Evolutionary conservation across 2,113 vertebrate genomes (phyloP), one percentile per base, ranked within the genome.

Genomic region (Pelmatolapia mariae): DNA sequence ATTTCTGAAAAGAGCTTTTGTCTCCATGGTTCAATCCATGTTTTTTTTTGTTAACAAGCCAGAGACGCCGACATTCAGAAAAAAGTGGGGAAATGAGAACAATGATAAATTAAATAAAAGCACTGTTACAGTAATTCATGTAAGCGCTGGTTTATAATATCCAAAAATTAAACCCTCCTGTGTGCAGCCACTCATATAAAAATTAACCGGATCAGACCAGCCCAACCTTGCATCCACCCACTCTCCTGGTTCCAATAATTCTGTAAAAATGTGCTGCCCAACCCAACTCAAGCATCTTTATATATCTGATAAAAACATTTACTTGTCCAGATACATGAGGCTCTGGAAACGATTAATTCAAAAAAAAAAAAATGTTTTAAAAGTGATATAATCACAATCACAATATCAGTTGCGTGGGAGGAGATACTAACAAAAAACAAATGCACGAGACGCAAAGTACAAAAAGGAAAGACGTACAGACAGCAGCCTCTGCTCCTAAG

Each of bases 171-270:
- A 86, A 63, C 53, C 52, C 18, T 45, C 40, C 29, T 81, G 82
- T 12, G 61, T 71, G 71, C 82, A 36, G 29, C 53, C 88, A 19
- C 38, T 80, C 56, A 13, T 78, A 78, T n/a, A 78, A 50, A 78
- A 31, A 78, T 50, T 38, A n/a, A 85, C 12, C 24, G 24, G 57
- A 87, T 81, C 83, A 83, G 47, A 66, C 13, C 13, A 15, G 22
- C 80, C 80, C 82, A 85, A 84, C 79, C 84, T 83, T 54, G 43
- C 40, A n/a, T 89, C 71, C 89, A 88, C 81, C 78, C 84, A 81
- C n/a, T 87, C 36, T 84, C 36, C 40, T 80, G 10, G 33, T 57
- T 88, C 78, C 80, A 86, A n/a, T 68, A 57, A 7, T 31, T 66
- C 31, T 43, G n/a, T 82, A 43, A 81, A 85, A 86, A 84, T 66